Percentiles rank a stretch among this genome's conserved stretches.
Conservation (phyloP, 2,113 vertebrate genomes). For the Dendrocopos noguchii region DNA sequence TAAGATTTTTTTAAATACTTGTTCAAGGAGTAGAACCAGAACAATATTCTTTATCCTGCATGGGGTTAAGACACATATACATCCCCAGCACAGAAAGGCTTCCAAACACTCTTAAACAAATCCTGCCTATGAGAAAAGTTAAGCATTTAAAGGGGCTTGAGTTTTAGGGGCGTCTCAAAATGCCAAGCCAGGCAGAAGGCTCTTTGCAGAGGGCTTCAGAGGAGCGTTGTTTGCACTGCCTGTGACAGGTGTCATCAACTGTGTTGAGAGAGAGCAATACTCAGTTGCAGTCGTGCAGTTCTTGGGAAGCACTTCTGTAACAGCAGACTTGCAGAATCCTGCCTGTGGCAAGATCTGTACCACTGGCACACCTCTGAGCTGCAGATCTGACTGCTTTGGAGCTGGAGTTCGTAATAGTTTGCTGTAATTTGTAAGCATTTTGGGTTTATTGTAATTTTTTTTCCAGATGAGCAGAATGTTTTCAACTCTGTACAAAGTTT, state of each 20-base stretch:
- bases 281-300: neutral
- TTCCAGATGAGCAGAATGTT: neutral
- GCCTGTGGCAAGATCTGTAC: neutral
- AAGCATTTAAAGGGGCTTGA: neutral
- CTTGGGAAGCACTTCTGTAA: neutral
- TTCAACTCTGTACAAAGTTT: neutral
- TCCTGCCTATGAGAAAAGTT: neutral
- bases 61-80: neutral
- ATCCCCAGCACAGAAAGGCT: neutral
- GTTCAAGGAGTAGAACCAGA: neutral
- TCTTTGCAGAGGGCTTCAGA: neutral
- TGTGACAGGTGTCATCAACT: accelerated
- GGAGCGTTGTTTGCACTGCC: accelerated
- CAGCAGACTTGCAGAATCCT: neutral
- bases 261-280: neutral
- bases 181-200: accelerated
- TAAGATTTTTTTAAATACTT: neutral
- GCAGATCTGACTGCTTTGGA: neutral
- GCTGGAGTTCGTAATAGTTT: neutral
- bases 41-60: too few species aligned
- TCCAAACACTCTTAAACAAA: neutral
- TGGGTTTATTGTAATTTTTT: neutral
- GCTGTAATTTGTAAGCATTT: neutral
- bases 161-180: neutral
- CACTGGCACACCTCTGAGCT: neutral